Evolutionary conservation across 2,797 vertebrate genomes (phyloP).

Genomic region (Alfaro cultratus): DNA sequence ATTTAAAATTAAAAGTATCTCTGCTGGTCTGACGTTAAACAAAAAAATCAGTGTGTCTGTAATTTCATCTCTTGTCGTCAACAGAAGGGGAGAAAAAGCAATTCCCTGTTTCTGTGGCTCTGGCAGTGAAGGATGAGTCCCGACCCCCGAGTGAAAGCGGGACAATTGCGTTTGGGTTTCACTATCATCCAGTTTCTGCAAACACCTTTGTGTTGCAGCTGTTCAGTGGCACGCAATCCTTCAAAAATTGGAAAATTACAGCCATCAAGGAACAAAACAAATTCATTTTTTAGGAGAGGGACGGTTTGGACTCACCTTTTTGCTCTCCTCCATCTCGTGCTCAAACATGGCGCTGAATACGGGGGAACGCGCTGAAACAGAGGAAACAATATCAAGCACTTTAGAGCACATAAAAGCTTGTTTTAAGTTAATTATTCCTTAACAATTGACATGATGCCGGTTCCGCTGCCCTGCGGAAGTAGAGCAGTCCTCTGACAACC

Average conservation of each 20-base stretch:
- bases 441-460: too few relatives aligned
- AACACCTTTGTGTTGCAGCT: conserved; percentile 50
- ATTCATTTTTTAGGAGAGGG: neutral
- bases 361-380: conserved; percentile 88
- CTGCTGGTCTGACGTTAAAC: neutral
- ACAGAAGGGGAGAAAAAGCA: conserved; percentile 45
- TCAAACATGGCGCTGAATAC: conserved; percentile 99
- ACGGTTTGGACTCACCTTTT: conserved; percentile 86
- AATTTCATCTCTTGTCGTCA: conserved; percentile 44
- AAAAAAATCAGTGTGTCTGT: conserved; percentile 10
- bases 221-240: conserved; percentile 49
- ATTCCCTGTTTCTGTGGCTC: conserved; percentile 55
- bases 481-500: too few relatives aligned
- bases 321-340: conserved; percentile 99
- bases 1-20: neutral
- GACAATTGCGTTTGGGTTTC: conserved; percentile 68
- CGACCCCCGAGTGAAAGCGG: conserved; percentile 46
- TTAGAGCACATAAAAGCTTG: too few relatives aligned
- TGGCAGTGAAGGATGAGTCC: conserved; percentile 71
- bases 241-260: conserved; percentile 28
- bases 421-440: too few relatives aligned
- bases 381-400: neutral
- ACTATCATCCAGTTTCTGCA: conserved; percentile 58
- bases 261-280: conserved; percentile 43
- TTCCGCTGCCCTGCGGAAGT: too few relatives aligned